Evolutionary conservation across 2,113 vertebrate species (phyloP).

Genomic region (Brevimyrus niger): DNA sequence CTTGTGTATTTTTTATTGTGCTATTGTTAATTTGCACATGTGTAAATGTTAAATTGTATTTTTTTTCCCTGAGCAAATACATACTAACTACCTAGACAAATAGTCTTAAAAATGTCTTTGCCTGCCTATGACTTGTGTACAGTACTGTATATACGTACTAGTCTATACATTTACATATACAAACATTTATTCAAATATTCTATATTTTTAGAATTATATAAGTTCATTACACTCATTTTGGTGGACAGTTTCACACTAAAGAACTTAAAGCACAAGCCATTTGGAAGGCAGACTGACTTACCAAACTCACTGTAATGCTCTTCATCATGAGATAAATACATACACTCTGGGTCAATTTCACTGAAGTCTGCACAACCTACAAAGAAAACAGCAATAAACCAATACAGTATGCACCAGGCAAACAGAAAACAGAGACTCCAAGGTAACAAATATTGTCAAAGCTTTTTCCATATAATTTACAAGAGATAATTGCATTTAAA

Average conservation of each 20-base stretch:
- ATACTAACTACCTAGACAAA: background rate
- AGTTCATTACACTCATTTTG: background rate
- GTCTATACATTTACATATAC: background rate
- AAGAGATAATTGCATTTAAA: background rate
- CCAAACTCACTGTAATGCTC: background rate
- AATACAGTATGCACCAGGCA: background rate
- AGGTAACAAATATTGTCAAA: background rate
- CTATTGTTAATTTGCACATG: background rate
- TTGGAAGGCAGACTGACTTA: background rate
- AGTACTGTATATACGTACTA: background rate
- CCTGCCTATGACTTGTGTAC: background rate
- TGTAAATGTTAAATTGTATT: background rate
- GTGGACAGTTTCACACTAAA: background rate
- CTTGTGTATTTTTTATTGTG: background rate
- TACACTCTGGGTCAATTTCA: background rate
- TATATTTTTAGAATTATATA: background rate
- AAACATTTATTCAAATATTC: background rate
- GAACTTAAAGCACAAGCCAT: background rate
- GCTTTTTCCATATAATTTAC: no score
- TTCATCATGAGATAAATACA: background rate
- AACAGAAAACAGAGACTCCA: background rate
- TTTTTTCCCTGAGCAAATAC: background rate
- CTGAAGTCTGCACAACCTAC: background rate
- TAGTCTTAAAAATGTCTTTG: background rate
- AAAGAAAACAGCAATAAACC: background rate